Percentiles rank a stretch among this genome's conserved stretches.
Evolutionary conservation across 1,140 invertebrate species (phyloP).

Genomic region (Sinonovacula constricta): DNA sequence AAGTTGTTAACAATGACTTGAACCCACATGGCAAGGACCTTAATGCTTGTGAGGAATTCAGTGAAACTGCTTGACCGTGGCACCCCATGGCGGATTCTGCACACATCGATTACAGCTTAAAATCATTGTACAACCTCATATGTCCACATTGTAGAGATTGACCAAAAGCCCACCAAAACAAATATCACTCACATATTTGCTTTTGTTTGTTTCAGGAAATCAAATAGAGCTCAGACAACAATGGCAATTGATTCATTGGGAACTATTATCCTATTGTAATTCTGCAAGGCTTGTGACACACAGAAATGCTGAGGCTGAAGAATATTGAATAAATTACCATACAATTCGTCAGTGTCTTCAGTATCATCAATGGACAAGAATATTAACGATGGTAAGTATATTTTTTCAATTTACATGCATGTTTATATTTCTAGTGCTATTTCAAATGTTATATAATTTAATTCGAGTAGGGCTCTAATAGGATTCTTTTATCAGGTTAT

Average conservation of each 20-base stretch:
- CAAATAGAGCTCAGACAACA: background rate
- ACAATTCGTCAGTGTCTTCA: constrained; percentile 56
- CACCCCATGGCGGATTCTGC: too few relatives aligned
- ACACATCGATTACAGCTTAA: too few relatives aligned
- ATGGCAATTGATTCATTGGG: background rate
- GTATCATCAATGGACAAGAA: constrained; percentile 60
- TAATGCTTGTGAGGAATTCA: too few relatives aligned
- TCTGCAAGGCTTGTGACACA: background rate
- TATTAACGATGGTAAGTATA: constrained; percentile 9
- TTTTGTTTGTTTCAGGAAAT: background rate
- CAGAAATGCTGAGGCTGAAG: background rate
- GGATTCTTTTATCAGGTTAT: background rate
- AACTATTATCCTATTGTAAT: background rate
- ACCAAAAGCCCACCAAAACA: background rate
- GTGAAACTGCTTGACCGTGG: too few relatives aligned
- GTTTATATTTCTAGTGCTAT: background rate
- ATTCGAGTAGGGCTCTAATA: background rate
- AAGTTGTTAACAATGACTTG: too few relatives aligned
- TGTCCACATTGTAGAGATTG: constrained; percentile 2
- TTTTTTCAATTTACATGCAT: background rate
- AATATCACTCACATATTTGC: background rate
- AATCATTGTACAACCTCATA: too few relatives aligned
- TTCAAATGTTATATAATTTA: background rate
- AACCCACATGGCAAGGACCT: too few relatives aligned
- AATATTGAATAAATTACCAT: constrained; percentile 20